Base-by-base conservation (phyloP, 2,797 vertebrate species). In the Eleutherodactylus coqui region DNA sequence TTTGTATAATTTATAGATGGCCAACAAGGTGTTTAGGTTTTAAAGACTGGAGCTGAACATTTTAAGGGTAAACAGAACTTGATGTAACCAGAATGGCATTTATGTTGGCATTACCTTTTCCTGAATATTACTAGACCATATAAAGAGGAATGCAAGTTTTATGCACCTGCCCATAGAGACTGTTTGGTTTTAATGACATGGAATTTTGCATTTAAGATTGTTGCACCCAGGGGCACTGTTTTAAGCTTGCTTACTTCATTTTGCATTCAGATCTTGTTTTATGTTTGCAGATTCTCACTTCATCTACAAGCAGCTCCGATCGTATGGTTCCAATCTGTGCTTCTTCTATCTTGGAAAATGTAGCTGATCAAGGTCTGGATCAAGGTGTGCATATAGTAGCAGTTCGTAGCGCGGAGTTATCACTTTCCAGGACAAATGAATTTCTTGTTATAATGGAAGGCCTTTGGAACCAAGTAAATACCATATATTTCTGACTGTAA, bases 351-450 rank as follows among this genome's bases (percentile, higher is more conserved):
- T 92, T 93, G 0, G 95, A 96, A 62, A 85, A 93, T 21, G 88
- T 93, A 17, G 91, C 83, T 62, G 94, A 93, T 91, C 94, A 96
- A 87, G 93, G 97, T 60, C 92, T 86, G 29, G 93, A 95, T 89
- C 96, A 97, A 96, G 97, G 97, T 96, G 95, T 51, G 14, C 19
- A 16, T 51, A 29, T 55, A 78, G 19, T 58, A 75, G 49, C 67
- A 11, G 5, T 32, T 67, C 32, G 7, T 34, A 67, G 62, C 9
- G 27, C 29, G 3, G 36, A 70, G 34, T 8, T 70, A 10, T 41
- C 41, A 38, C 34, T 38, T 41, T 67, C 62, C 29, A 5, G 4
- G n/a, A 11, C 55, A 58, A 27, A 58, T 67, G 13, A 13, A 34
- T 16, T 69, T 19, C 19, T 19, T 70, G 21, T 70, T 41, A n/a